Evolutionary conservation across 35 echinoderm and acorn worm species (phyloP).

Genomic region (Acanthaster planci): DNA sequence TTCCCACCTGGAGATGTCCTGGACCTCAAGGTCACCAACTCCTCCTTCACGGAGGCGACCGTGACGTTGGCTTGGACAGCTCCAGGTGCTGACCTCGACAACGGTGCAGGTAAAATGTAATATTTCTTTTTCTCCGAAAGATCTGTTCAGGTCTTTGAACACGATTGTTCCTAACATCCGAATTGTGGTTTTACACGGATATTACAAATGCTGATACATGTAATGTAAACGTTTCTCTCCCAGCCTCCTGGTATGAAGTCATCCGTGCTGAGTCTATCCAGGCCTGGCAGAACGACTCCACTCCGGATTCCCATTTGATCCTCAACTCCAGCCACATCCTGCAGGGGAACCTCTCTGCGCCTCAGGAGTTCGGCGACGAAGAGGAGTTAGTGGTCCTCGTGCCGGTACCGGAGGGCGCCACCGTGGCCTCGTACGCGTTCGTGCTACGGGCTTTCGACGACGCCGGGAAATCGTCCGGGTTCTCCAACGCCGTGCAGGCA

Average conservation of each 20-base stretch:
- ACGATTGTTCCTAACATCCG: no score
- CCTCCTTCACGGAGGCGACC: constrained; percentile 13
- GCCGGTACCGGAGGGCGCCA: not conserved
- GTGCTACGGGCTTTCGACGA: constrained; percentile 50
- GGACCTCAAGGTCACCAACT: constrained; percentile 48
- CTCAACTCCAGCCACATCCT: constrained; percentile 3
- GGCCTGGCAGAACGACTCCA: constrained; percentile 3
- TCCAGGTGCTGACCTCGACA: constrained; percentile 59
- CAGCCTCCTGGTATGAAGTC: not conserved
- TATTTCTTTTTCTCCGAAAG: no score
- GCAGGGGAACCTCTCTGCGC: constrained; percentile 25
- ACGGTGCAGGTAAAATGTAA: constrained; percentile 62
- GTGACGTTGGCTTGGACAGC: constrained; percentile 61
- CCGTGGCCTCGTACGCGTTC: constrained; percentile 50
- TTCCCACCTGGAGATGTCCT: constrained; percentile 56
- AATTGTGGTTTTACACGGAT: no score
- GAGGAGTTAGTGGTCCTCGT: constrained; percentile 45
- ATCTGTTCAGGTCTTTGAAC: no score
- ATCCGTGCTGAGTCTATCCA: not conserved
- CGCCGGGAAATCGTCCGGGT: constrained; percentile 20
- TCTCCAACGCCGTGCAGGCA: constrained; percentile 50
- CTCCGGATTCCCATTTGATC: not conserved
- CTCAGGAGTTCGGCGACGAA: constrained; percentile 41
- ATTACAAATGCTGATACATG: no score
- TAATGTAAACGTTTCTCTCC: no score